phyloP scores from a whole-genome alignment of 2,888 invertebrate genomes.

The Eupsilia transversa region DNA sequence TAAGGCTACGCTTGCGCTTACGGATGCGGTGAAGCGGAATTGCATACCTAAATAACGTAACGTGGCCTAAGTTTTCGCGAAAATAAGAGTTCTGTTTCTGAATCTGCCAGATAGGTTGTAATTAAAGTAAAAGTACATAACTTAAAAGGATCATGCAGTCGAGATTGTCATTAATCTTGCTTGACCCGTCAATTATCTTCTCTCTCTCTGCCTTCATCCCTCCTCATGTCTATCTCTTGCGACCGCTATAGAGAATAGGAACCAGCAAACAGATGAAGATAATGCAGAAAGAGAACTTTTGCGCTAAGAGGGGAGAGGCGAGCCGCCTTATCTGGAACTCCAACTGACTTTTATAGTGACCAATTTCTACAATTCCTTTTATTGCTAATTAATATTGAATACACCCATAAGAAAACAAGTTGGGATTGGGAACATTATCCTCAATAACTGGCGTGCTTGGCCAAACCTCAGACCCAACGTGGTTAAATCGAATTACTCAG shows the following conservation, averaged over 20 bases:
- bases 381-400: neutral
- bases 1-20: constrained; percentile 34
- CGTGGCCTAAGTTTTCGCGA: neutral
- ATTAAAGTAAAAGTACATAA: neutral
- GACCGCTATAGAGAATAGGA: neutral
- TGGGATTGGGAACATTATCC: constrained; percentile 45
- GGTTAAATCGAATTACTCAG: constrained; percentile 59
- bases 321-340: neutral
- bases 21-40: constrained; percentile 1
- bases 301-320: too few relatives aligned
- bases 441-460: constrained; percentile 25
- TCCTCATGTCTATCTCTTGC: neutral
- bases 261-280: too few relatives aligned
- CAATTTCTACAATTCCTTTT: constrained; percentile 2
- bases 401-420: neutral
- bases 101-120: neutral
- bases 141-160: neutral
- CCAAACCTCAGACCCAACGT: constrained; percentile 39
- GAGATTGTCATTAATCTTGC: neutral
- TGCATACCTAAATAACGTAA: neutral
- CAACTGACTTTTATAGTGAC: neutral
- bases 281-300: too few relatives aligned
- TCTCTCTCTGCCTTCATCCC: neutral
- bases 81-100: neutral
- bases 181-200: neutral